These are phyloP conservation scores for Neodiprion pinetum DNA, from an alignment of 1,140 invertebrate species.

Conservation along the genomic window DNA sequence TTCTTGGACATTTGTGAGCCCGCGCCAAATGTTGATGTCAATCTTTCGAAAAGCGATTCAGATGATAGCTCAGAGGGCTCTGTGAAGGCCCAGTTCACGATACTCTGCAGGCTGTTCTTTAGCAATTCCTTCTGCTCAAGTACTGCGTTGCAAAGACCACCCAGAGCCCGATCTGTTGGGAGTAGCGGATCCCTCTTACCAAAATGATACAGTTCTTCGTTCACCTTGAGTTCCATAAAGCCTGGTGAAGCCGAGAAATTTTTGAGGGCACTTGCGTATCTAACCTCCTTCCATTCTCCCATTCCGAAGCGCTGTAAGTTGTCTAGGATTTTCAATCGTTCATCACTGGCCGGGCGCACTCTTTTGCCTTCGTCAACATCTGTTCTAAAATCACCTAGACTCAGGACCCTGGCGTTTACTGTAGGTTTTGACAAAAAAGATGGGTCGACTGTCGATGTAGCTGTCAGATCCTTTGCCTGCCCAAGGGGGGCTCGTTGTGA, in stretches of 20 bases:
- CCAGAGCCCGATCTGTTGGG: conserved; percentile 19
- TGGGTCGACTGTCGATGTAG: not conserved
- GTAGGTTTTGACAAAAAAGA: not conserved
- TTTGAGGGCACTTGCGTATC: conserved; percentile 18
- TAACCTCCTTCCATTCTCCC: conserved; percentile 28
- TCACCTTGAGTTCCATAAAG: conserved; percentile 31
- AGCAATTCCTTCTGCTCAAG: conserved; percentile 24
- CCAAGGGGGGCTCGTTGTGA: not conserved
- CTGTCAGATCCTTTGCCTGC: not conserved
- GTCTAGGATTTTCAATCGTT: conserved; percentile 15
- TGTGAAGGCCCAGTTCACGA: conserved; percentile 27
- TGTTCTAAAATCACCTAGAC: conserved; percentile 21
- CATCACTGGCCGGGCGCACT: conserved; percentile 19
- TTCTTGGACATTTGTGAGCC: conserved; percentile 23
- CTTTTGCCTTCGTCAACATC: conserved; percentile 22
- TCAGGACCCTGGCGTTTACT: not conserved
- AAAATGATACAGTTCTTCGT: conserved; percentile 31
- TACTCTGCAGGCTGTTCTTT: conserved; percentile 17
- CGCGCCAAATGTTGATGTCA: conserved; percentile 16
- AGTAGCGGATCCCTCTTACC: conserved; percentile 16
- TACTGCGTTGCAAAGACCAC: conserved; percentile 28
- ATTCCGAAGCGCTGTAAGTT: conserved; percentile 24
- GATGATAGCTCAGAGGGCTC: conserved; percentile 17
- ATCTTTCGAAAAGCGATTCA: conserved; percentile 16
- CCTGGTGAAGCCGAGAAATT: conserved; percentile 26